Evolutionary conservation across 2,888 invertebrate genomes (phyloP), one percentile per base, ranked within the genome.

Genomic region (Gari tellinella): DNA sequence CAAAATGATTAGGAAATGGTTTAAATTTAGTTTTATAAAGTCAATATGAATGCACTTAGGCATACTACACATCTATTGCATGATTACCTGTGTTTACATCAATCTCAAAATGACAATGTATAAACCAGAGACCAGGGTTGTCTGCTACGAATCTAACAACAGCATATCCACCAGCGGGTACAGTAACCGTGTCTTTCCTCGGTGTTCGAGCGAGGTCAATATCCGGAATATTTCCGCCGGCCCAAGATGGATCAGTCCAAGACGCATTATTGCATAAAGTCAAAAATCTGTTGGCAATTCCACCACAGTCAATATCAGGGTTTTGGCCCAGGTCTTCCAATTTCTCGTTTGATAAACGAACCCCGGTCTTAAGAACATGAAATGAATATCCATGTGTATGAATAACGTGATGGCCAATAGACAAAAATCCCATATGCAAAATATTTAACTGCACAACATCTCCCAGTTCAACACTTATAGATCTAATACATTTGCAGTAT

Each of bases 91-190:
- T n/a, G n/a, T n/a, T n/a, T n/a, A n/a, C n/a, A n/a, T n/a, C n/a
- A n/a, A n/a, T n/a, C n/a, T n/a, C n/a, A n/a, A n/a, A 80, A 64
- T 89, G 89, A 60, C 88, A 88, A 58, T 88, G 88, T 41, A 87
- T 63, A 26, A 81, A 61, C 89, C 89, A 89, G 25, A 79, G 25
- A 0, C 89, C 89, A 5, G 88, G 89, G 61, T 88, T 89, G 38
- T 86, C 81, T 7, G 86, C 84, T 58, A 52, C 68, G 65, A 89
- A 82, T 15, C 88, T 67, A 25, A 88, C 69, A n/a, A 87, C 85
- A 15, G 75, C 87, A 61, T 89, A 88, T 12, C 89, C 88, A 31
- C 84, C 80, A 10, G 83, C 81, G 3, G 88, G 89, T 7, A 89
- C 80, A 10, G 83, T 76, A 15, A 89, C 52, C 7, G 87, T 88